Conservation (phyloP, 2,888 invertebrate genomes). For the Ichneumoninae sp. region DNA sequence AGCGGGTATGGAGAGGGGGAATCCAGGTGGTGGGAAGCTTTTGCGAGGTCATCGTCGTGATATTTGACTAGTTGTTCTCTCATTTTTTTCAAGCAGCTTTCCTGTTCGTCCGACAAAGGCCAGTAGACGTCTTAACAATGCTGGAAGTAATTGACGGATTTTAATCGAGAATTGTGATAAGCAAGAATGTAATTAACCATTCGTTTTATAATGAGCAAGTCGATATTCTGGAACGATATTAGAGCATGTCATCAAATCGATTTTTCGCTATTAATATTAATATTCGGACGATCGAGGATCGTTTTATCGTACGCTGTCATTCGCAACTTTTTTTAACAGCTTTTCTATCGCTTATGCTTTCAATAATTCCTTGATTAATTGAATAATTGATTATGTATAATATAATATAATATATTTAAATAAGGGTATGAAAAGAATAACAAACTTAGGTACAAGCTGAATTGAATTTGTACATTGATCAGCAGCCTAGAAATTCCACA, state of each 20-base stretch:
- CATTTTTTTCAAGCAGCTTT: background rate
- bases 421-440: no score
- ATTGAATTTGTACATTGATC: no score
- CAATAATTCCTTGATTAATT: no score
- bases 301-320: background rate
- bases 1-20: background rate
- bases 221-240: background rate
- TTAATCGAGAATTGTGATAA: background rate
- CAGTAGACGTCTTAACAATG: background rate
- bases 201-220: background rate
- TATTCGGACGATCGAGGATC: background rate
- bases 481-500: background rate
- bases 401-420: no score
- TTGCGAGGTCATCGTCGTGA: background rate
- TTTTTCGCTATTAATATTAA: background rate
- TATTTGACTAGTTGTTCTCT: background rate
- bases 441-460: no score
- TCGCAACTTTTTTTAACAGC: background rate
- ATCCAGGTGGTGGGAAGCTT: background rate
- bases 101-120: background rate
- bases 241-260: background rate
- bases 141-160: background rate
- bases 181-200: background rate
- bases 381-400: no score
- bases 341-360: no score